Evolutionary conservation across 2,888 invertebrate species (phyloP).

Genomic region (Therioaphis trifolii): DNA sequence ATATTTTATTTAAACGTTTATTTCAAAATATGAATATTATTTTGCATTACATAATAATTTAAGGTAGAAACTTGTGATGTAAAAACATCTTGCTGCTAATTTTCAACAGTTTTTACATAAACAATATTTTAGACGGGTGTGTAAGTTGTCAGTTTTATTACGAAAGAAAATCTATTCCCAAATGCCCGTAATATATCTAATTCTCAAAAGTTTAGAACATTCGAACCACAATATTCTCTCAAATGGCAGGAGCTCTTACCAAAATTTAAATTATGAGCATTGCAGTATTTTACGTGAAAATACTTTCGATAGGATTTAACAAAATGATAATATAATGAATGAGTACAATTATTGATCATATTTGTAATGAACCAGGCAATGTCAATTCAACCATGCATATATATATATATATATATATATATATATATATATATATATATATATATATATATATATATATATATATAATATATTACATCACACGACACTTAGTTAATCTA

Average conservation of each 20-base stretch:
- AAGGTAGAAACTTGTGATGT: neutral
- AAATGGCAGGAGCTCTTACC: neutral
- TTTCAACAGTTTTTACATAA: constrained; percentile 7
- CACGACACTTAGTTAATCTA: no score
- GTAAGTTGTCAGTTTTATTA: neutral
- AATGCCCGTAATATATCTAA: constrained; percentile 1
- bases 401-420: no score
- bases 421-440: no score
- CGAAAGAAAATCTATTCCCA: constrained; percentile 28
- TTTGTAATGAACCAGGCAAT: no score
- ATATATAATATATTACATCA: no score
- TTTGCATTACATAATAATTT: neutral
- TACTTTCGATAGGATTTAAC: neutral
- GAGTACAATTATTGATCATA: no score
- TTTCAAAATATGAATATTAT: neutral
- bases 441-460: no score
- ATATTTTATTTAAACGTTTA: no score
- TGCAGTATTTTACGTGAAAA: neutral
- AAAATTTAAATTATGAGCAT: neutral
- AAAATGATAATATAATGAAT: no score
- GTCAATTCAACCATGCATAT: no score
- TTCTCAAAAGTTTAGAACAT: constrained; percentile 23
- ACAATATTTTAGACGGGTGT: neutral
- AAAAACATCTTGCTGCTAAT: neutral
- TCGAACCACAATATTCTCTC: neutral